These are phyloP conservation scores for Phortica okadai DNA, from an alignment of 2,888 invertebrate species.

Conservation along the genomic window DNA sequence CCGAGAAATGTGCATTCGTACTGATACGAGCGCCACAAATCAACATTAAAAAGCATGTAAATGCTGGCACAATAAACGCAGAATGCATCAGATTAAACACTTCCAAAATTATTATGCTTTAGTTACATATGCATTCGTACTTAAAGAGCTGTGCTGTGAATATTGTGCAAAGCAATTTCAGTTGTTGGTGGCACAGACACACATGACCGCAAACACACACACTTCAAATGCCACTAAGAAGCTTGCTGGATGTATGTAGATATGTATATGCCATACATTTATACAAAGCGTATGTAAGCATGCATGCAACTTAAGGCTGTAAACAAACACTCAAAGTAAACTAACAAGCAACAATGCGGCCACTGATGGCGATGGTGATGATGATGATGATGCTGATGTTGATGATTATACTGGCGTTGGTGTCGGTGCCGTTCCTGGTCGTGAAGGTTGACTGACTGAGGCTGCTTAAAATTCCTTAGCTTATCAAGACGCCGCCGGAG, in stretches of 20 bases:
- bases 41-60: no score
- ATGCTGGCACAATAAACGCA: no score
- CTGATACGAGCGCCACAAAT: slow-evolving; percentile 6
- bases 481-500: slow-evolving; percentile 67
- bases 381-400: neutral
- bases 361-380: neutral
- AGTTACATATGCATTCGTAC: neutral
- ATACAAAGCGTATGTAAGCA: neutral
- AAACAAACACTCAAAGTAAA: slow-evolving; percentile 60
- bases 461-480: slow-evolving; percentile 64
- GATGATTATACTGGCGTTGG: neutral
- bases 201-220: neutral
- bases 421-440: neutral
- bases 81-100: no score
- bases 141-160: neutral
- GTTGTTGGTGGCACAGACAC: neutral
- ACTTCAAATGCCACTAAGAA: slow-evolving; percentile 16
- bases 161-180: neutral
- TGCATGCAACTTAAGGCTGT: slow-evolving; percentile 49
- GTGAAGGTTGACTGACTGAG: slow-evolving; percentile 11
- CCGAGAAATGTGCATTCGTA: slow-evolving; percentile 3
- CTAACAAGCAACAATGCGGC: slow-evolving; percentile 53
- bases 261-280: neutral
- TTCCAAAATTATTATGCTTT: neutral
- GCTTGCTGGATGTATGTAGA: neutral